Conservation (phyloP, 2,888 invertebrate genomes). For the Argyresthia albistria region DNA sequence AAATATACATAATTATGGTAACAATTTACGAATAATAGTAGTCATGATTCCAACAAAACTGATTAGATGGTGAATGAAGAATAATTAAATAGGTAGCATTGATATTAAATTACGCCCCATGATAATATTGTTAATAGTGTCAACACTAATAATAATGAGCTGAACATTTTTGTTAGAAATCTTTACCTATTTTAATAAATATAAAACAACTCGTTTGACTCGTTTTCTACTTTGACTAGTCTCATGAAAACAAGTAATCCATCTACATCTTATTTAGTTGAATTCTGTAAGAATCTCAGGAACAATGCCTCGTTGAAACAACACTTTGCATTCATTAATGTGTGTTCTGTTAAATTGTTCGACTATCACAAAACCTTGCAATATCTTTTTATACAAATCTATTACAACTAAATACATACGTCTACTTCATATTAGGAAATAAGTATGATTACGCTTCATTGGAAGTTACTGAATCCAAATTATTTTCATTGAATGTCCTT, state of each 20-base stretch:
- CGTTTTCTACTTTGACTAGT: slow-evolving; percentile 63
- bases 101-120: no score
- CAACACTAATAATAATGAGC: no score
- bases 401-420: slow-evolving; percentile 15
- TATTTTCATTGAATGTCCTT: slow-evolving; percentile 52
- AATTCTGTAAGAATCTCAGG: not conserved
- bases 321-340: not conserved
- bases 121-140: no score
- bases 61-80: no score
- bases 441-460: slow-evolving; percentile 43
- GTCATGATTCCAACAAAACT: no score
- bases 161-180: no score
- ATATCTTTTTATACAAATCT: slow-evolving; percentile 1
- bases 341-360: not conserved
- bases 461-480: slow-evolving; percentile 41
- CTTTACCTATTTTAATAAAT: slow-evolving; percentile 11
- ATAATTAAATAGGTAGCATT: no score
- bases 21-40: slow-evolving; percentile 29
- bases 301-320: not conserved
- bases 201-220: slow-evolving; percentile 29
- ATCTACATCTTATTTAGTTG: not conserved
- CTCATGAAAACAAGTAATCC: slow-evolving; percentile 35
- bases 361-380: slow-evolving; percentile 1
- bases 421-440: slow-evolving; percentile 12
- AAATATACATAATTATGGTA: slow-evolving; percentile 56